Evolutionary conservation across 2,888 invertebrate genomes (phyloP), one percentile per base, ranked within the genome.

Genomic region (Agonopterix subpropinquella): DNA sequence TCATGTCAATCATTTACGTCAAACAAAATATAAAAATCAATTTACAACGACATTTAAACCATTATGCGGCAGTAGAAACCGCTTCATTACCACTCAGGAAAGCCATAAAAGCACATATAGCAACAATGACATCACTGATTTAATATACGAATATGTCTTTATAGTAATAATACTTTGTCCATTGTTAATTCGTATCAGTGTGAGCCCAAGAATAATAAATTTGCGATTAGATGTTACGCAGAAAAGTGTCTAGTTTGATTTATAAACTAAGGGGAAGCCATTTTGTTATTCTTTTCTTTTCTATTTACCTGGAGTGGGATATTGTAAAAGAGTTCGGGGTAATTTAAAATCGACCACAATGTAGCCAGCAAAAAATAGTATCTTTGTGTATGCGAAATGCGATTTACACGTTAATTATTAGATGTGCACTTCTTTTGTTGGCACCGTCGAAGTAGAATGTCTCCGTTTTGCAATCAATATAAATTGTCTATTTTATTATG

Each of bases 11-110:
- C 86, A 86, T 77, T 78, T 72, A 73, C 64, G 89, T 89, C 88
- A 89, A 89, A 89, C 89, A 88, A 88, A 88, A 73, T 82, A 86
- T 88, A 84, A 88, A 88, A 88, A 80, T 80, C 77, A 83, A 87
- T 87, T 86, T 79, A 81, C 75, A 70, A 62, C 68, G 58, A 67
- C 73, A 77, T 76, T 71, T 62, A 66, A 58, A 63, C 73, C 62
- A 78, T 84, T 80, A 82, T 84, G 82, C 61, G 76, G 73, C 64
- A 66, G 69, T 68, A 69, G 63, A 75, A 77, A 86, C 70, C 67
- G 76, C 87, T 88, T 85, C 87, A 89, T 87, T 87, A 84, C 76
- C 67, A 76, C 78, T 78, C 70, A 65, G 61, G 62, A 65, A 58
- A 62, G 63, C 70, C 69, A 77, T 81, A 81, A 85, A 79, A 68